Evolutionary conservation across 2,797 vertebrate genomes (phyloP).

Genomic region (Sebastes flavidus): DNA sequence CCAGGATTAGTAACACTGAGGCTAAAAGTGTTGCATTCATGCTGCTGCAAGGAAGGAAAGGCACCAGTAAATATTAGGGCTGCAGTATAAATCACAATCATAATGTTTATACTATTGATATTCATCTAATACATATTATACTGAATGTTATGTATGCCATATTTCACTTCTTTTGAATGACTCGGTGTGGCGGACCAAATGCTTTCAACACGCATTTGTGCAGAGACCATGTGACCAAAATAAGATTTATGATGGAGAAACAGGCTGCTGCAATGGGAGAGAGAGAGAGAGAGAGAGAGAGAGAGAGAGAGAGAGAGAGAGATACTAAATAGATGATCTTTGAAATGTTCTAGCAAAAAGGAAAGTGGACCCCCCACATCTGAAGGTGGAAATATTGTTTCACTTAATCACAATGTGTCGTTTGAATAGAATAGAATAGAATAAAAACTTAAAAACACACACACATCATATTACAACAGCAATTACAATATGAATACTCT

Average conservation of each 20-base stretch:
- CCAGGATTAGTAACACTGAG: slow-evolving; percentile 31
- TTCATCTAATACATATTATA: background rate
- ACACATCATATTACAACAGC: background rate
- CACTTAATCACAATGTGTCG: background rate
- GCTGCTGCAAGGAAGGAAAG: background rate
- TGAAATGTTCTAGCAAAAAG: background rate
- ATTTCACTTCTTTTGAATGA: background rate
- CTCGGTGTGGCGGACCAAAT: background rate
- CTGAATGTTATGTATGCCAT: background rate
- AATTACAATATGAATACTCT: background rate
- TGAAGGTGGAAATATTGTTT: background rate
- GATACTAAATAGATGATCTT: background rate
- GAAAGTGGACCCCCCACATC: background rate
- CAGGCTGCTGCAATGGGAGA: background rate
- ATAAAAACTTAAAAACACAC: background rate
- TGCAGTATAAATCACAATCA: background rate
- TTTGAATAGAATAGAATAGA: background rate
- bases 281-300: too few relatives aligned
- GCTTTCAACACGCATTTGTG: slow-evolving; percentile 4
- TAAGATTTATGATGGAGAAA: background rate
- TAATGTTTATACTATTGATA: background rate
- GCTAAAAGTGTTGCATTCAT: slow-evolving; percentile 9
- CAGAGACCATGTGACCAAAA: background rate
- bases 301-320: background rate
- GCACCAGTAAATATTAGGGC: background rate